Conservation (phyloP, 2,113 vertebrate species). For the Lepus americanus region DNA sequence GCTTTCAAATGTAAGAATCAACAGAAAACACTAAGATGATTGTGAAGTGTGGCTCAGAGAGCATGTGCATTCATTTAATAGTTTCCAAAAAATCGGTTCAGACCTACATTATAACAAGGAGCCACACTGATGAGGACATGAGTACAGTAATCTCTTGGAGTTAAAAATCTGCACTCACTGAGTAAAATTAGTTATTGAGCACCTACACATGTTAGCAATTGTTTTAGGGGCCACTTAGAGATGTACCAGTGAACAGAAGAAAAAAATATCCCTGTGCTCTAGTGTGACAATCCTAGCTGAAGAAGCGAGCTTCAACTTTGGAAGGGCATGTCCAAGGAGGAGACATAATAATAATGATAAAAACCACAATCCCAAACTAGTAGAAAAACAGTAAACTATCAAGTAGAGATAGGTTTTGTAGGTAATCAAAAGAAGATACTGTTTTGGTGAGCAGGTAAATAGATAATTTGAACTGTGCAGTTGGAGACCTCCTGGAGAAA, state of each 20-base stretch:
- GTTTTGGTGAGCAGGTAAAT: neutral
- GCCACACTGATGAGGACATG: rapidly evolving
- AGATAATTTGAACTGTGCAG: neutral
- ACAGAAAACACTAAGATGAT: neutral
- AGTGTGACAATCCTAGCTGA: neutral
- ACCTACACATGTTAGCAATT: too few species aligned
- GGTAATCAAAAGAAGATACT: neutral
- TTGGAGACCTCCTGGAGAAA: neutral
- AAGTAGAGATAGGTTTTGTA: neutral
- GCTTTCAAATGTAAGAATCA: neutral
- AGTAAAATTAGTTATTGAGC: neutral
- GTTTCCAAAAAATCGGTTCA: neutral
- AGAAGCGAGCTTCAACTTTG: neutral
- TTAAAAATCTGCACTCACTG: neutral
- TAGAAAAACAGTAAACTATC: neutral
- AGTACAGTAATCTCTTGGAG: neutral
- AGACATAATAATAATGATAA: neutral
- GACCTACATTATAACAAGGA: neutral
- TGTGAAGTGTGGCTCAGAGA: neutral
- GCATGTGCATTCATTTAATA: too few species aligned
- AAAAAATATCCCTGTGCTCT: neutral
- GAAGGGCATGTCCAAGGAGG: neutral
- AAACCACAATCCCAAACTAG: neutral
- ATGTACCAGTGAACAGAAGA: neutral
- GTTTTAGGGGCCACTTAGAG: neutral